phyloP scores from a whole-genome alignment of 1,140 invertebrate genomes.

The Antheraea pernyi region DNA sequence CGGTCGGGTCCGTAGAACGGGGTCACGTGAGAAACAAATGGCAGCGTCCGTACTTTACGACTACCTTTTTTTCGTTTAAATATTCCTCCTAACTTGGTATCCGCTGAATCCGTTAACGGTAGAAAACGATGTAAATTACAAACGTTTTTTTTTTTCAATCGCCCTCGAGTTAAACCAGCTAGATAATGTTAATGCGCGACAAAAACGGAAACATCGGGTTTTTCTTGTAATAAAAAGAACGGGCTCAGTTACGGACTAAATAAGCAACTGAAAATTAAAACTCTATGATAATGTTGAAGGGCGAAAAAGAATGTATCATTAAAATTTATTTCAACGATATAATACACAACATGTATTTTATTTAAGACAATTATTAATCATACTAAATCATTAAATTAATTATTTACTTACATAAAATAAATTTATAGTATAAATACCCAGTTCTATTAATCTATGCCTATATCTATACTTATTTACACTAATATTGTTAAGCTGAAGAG shows the following conservation, averaged over 20 bases:
- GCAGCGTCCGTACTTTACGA: slow-evolving; percentile 45
- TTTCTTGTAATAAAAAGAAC: neutral
- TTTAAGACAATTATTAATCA: too few relatives aligned
- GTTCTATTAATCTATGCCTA: too few relatives aligned
- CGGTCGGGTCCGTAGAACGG: slow-evolving; percentile 53
- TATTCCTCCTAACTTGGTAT: slow-evolving; percentile 25
- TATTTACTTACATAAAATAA: too few relatives aligned
- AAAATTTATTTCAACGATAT: too few relatives aligned
- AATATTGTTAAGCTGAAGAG: too few relatives aligned
- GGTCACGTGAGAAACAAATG: slow-evolving; percentile 62
- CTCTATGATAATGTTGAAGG: neutral
- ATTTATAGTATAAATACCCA: too few relatives aligned
- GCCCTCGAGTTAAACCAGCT: neutral
- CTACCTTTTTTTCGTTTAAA: slow-evolving; percentile 14
- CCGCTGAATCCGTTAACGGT: slow-evolving; percentile 46
- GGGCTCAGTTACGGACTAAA: neutral
- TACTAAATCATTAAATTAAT: too few relatives aligned
- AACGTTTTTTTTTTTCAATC: slow-evolving; percentile 30
- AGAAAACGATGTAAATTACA: slow-evolving; percentile 55
- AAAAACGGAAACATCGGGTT: neutral
- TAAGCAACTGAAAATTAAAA: neutral
- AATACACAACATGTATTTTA: too few relatives aligned
- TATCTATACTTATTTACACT: too few relatives aligned
- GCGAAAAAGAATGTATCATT: neutral
- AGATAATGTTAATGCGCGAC: slow-evolving; percentile 6